Base-by-base conservation (phyloP, 1,140 invertebrate genomes). In the Microplitis mediator region DNA sequence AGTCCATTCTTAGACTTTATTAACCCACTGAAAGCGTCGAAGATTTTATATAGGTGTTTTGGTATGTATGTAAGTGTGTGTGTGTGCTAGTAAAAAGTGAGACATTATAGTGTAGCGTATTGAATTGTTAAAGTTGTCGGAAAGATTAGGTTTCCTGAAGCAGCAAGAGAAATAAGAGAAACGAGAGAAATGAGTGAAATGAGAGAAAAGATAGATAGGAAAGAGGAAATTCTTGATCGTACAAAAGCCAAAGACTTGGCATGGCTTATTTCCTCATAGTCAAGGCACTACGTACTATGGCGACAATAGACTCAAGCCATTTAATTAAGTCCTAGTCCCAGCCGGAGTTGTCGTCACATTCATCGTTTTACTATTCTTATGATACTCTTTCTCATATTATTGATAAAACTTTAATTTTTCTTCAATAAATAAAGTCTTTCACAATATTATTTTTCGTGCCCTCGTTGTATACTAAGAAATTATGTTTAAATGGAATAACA, bases 171-270 rank as follows among this genome's bases (percentile, higher is more conserved):
- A n/a, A 54, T 11, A 54, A 11, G 16, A 54, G 16, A 50, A 9
- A 1, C 6, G 45, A 13, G 13, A 13, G 45, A 50, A 13, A 13
- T 9, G n/a, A 54, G n/a, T 5, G n/a, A 54, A 54, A 54, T 54
- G 9, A 13, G n/a, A 6, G 5, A 61, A 61, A 34, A 23, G 9
- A 23, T 23, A 61, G 23, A 34, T 11, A 61, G 31, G 13, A 61
- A 32, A 31, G 58, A 61, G 23, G 31, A 62, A 31, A 62, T 62
- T 35, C 13, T 35, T 36, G 60, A 62, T 62, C 32, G 14, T 9
- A 62, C 60, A 62, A 62, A 62, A 62, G 60, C 34, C 32, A n/a
- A 35, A 34, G 35, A 36, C 32, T 62, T 62, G 60, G 60, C 60
- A 36, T 36, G 60, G 60, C 60, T 62, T 62, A 62, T 35, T 62